Base-by-base conservation (phyloP, 2,888 invertebrate species). In the Campoplex capitator region DNA sequence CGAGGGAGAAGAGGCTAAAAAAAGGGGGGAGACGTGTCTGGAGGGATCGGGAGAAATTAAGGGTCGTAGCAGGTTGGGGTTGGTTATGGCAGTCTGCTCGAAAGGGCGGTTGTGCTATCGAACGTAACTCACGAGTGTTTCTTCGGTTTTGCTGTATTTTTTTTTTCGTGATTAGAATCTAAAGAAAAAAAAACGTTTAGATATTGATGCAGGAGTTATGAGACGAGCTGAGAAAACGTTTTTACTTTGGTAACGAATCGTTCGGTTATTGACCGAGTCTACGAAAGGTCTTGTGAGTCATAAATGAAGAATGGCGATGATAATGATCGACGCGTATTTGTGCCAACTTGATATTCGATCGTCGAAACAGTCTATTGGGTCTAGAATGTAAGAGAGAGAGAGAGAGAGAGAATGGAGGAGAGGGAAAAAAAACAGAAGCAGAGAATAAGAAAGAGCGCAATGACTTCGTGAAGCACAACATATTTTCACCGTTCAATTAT, bases 11-110 rank as follows among this genome's bases (percentile, higher is more conserved):
- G 58, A 68, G n/a, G 45, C 32, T 35, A 71, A 78, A 76, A 77
- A 45, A 70, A 38, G 23, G 23, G 23, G 68, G 56, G 70, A 84
- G 56, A 73, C 58, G 38, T 71, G 85, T 81, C 85, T 85, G 70
- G 67, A 77, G 74, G 81, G 81, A 81, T 81, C 81, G 81, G 48
- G 48, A 67, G 45, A 77, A 85, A 71, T 23, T 51, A 56, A 77
- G 85, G 85, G 85, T 85, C 85, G 81, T 77, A 81, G 77, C 73
- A 81, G 68, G 85, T 85, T 85, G 81, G 81, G 85, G 85, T 81
- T 73, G 85, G 85, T 85, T 85, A 85, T 85, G 81, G 77, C 81
- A 32, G 56, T 45, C 35, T 45, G 16, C 32, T 32, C 62, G 62
- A 32, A 16, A 62, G 62, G 62, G 62, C 32, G 32, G 32, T 32